A percentile compares a stretch with the other conserved stretches of the same genome.
phyloP scores from a whole-genome alignment of 2,888 invertebrate genomes.

The Camptogramma bilineatum region DNA sequence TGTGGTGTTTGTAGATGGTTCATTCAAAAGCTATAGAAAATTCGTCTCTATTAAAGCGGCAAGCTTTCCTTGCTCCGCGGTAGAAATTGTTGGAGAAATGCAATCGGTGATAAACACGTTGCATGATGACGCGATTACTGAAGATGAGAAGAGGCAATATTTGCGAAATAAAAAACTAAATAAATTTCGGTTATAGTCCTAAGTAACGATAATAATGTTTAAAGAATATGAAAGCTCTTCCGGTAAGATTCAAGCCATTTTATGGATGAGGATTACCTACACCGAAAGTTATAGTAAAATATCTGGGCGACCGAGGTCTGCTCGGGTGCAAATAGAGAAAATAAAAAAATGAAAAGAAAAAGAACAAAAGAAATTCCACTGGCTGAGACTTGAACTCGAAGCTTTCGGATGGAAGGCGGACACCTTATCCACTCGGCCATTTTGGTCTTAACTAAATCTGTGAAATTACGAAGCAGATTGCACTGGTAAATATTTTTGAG shows the following conservation, averaged over 20 bases:
- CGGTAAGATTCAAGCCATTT: not conserved
- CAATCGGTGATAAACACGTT: slow-evolving; percentile 22
- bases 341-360: too few relatives aligned
- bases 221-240: not conserved
- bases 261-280: too few relatives aligned
- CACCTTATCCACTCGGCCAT: too few relatives aligned
- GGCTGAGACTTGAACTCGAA: too few relatives aligned
- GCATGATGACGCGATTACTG: slow-evolving; percentile 16
- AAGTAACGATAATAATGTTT: not conserved
- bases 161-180: slow-evolving; percentile 11
- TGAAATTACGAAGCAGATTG: too few relatives aligned
- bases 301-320: too few relatives aligned
- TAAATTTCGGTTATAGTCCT: not conserved
- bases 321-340: too few relatives aligned
- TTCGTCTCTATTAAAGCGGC: slow-evolving; percentile 8
- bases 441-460: too few relatives aligned
- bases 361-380: too few relatives aligned
- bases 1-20: not conserved
- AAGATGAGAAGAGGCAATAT: slow-evolving; percentile 8
- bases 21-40: not conserved
- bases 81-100: slow-evolving; percentile 10
- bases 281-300: too few relatives aligned
- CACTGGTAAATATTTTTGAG: too few relatives aligned
- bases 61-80: slow-evolving; percentile 2
- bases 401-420: too few relatives aligned